Evolutionary conservation across 2,888 invertebrate genomes (phyloP), one percentile per base, ranked within the genome.

Genomic region (Andrena bicolor): DNA sequence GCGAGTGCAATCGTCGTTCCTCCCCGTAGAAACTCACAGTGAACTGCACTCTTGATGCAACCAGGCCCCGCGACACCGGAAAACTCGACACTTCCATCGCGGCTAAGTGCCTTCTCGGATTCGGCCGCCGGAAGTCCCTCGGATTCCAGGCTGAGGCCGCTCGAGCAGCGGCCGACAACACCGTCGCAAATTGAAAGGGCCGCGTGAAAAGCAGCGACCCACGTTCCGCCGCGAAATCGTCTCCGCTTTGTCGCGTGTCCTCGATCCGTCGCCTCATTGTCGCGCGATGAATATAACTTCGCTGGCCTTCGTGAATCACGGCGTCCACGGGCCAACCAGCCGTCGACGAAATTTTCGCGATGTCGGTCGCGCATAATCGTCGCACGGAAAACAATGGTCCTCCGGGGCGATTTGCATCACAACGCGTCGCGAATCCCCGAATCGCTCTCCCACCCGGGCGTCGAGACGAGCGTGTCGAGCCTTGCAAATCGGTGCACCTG

Each of bases 51-150:
- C 32, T 56, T 26, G 56, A 56, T 56, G 56, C 35, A 32, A 65
- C 2, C 23, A 53, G 20, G 30, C 8, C 8, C 58, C 64, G 63
- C n/a, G 76, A 32, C 75, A 16, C 74, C 80, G 87, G 88, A 87
- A 85, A 76, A 82, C 65, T 51, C 64, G 65, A 58, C 80, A 41
- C 74, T 76, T 84, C 78, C 80, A 80, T 82, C 70, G 58, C 7
- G 80, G 74, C 76, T 91, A 91, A 92, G 92, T 92, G 91, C 85
- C 83, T 91, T 92, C 90, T 89, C 89, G 82, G 86, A 88, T 92
- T 84, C 84, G 32, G 66, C 65, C 73, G 80, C 83, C 91, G 91
- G 91, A 92, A 91, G 85, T 85, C 70, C 68, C 78, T 51, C 68
- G 77, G 82, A 88, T 88, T 88, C 89, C 83, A 80, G 77, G 65